Evolutionary conservation across 2,888 invertebrate species (phyloP).

Genomic region (Spialia ferax): DNA sequence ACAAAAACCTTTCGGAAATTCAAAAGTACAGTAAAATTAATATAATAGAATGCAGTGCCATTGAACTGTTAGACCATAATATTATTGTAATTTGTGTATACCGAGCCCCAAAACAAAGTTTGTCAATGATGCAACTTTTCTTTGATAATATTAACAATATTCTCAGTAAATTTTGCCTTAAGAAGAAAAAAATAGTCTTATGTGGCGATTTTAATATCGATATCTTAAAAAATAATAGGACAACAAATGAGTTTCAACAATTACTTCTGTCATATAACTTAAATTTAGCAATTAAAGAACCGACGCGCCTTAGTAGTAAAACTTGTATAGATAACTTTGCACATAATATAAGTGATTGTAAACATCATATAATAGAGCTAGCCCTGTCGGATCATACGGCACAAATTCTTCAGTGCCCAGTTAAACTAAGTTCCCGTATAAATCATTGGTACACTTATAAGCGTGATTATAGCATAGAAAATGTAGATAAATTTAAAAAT

Average conservation of each 20-base stretch:
- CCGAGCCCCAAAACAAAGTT: neutral
- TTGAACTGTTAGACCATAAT: neutral
- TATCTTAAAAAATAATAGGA: neutral
- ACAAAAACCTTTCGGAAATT: neutral
- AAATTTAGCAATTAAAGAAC: neutral
- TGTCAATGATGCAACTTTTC: neutral
- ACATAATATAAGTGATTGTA: neutral
- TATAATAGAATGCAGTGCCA: neutral
- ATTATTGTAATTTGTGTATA: neutral
- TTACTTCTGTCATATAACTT: neutral
- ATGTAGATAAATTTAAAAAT: too few species aligned
- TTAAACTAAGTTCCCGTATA: slow-evolving; percentile 4
- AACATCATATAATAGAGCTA: neutral
- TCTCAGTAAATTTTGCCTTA: neutral
- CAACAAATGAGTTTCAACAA: neutral
- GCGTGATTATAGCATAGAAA: too few species aligned
- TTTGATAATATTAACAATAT: neutral
- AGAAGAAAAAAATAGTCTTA: neutral
- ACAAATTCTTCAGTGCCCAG: neutral
- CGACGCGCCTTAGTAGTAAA: neutral
- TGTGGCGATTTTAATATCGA: slow-evolving; percentile 3
- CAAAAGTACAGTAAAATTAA: neutral
- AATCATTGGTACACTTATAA: too few species aligned
- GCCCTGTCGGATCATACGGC: neutral
- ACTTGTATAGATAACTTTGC: neutral